Base-by-base conservation (phyloP, 2,888 invertebrate genomes). In the Camponotus fellah region DNA sequence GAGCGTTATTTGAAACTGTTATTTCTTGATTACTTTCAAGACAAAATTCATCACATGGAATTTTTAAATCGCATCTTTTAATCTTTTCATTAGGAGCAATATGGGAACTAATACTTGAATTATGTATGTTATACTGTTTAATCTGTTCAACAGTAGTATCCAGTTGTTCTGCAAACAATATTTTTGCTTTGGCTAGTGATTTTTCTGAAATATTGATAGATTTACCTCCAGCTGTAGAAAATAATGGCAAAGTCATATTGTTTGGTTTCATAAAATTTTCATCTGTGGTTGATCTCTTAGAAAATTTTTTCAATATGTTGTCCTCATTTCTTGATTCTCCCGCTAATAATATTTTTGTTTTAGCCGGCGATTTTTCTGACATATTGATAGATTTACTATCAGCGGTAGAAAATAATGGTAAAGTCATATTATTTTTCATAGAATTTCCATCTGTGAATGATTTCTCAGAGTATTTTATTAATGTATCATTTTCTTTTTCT, bases 201-300 rank as follows among this genome's bases (percentile, higher is more conserved):
- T 86, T 76, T 56, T 90, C 84, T 0, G 91, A 91, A 6, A 92
- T 81, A n/a, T 43, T 77, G 12, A 77, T 71, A 8, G 56, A 17
- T 56, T 68, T 40, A 34, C 49, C 75, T 6, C 34, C 34, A 14
- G 65, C 75, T 14, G 65, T 75, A 6, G 65, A 75, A 46, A 75
- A 34, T 34, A 75, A 49, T 49, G 49, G 17, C 17, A 17, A 17
- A 49, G 49, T 49, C 17, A n/a, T 49, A 6, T 46, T 21, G 14
- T 43, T 76, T 46, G 43, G 0, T 56, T 66, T 66, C 12, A n/a
- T n/a, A 26, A 12, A 21, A 17, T 53, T 76, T 40, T 8, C 65
- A 53, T 32, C n/a, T 4, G 17, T 4, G 17, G 40, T 32, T 9
- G 12, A 74, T 74, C 4, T n/a, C 12, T 49, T 49, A 17, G 14